phyloP scores from a whole-genome alignment of 2,797 vertebrate species.

The Discoglossus pictus region DNA sequence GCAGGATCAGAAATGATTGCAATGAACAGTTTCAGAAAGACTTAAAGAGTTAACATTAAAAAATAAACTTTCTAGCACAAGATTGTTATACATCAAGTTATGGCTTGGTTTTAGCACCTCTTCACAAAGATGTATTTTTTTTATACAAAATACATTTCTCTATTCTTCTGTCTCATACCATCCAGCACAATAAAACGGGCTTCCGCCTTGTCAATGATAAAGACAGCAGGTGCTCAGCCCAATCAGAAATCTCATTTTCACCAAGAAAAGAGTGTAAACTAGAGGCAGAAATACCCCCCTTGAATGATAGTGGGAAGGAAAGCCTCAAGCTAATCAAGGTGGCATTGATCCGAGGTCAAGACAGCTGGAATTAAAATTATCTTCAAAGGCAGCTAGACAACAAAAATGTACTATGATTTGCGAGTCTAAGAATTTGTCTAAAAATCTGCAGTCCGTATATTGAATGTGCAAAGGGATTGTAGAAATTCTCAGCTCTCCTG shows the following conservation, averaged over 20 bases:
- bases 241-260: slow-evolving; percentile 67
- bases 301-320: slow-evolving; percentile 43
- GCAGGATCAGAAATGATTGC: too few relatives aligned
- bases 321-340: slow-evolving; percentile 49
- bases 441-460: slow-evolving; percentile 31
- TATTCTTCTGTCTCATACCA: slow-evolving; percentile 20
- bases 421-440: slow-evolving; percentile 42
- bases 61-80: background rate
- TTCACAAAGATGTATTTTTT: slow-evolving; percentile 19
- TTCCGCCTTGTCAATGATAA: slow-evolving; percentile 47
- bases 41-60: background rate
- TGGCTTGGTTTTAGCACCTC: slow-evolving; percentile 29
- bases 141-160: slow-evolving; percentile 40
- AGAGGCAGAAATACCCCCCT: slow-evolving; percentile 50
- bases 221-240: slow-evolving; percentile 55
- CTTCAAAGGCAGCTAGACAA: slow-evolving; percentile 48
- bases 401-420: slow-evolving; percentile 43
- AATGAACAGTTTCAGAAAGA: background rate
- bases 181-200: slow-evolving; percentile 23
- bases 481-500: slow-evolving; percentile 32
- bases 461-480: slow-evolving; percentile 2
- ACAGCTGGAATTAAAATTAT: slow-evolving; percentile 51
- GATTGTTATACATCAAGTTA: slow-evolving; percentile 29
- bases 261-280: slow-evolving; percentile 62
- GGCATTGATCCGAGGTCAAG: slow-evolving; percentile 47